These are phyloP conservation scores for Eumacrocentrus americanus DNA, from an alignment of 2,888 invertebrate species.

Conservation along the genomic window DNA sequence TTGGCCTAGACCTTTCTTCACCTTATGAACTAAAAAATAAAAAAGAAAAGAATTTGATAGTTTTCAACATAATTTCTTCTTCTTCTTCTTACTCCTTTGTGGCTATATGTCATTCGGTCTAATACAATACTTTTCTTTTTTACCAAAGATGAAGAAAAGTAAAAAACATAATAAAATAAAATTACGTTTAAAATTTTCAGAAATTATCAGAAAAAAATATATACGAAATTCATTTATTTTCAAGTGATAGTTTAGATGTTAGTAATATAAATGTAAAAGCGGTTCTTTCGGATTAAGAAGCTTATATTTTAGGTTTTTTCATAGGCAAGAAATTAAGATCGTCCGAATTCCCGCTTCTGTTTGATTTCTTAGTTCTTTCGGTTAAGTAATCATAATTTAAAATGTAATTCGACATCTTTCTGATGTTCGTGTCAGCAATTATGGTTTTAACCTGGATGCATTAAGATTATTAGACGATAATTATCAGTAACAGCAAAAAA, in stretches of 20 bases:
- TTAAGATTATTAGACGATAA: neutral
- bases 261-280: too few species aligned
- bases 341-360: too few species aligned
- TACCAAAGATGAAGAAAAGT: neutral
- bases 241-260: too few species aligned
- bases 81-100: neutral
- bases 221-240: neutral
- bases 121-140: too few species aligned
- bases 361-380: too few species aligned
- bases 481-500: neutral
- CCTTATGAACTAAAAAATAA: too few species aligned
- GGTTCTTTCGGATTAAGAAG: too few species aligned
- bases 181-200: neutral
- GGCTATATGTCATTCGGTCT: too few species aligned
- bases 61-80: neutral
- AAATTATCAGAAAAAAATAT: neutral
- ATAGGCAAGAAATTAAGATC: too few species aligned
- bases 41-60: slow-evolving; percentile 2
- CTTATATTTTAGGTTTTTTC: too few species aligned
- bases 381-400: neutral
- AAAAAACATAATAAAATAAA: neutral
- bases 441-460: neutral
- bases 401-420: neutral
- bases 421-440: neutral
- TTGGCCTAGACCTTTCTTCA: too few species aligned